Base-by-base conservation (phyloP, 2,888 invertebrate genomes). In the Pollenia labialis region DNA sequence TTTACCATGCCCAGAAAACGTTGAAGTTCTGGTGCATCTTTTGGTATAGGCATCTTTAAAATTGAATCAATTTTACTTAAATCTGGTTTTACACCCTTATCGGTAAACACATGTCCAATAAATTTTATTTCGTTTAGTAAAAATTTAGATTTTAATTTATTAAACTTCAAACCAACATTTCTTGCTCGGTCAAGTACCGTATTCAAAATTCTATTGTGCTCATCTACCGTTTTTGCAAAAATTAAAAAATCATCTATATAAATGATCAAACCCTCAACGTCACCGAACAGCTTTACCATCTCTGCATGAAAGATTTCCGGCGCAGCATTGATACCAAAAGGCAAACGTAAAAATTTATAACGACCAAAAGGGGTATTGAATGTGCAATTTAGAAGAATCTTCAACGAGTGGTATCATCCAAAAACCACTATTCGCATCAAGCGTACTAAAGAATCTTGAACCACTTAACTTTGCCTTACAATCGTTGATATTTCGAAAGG, bases 341-440 rank as follows among this genome's bases (percentile, higher is more conserved):
- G 86, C 18, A 88, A 50, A 16, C 81, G 69, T n/a, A 85, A 68
- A 77, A 87, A 88, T 50, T 64, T 46, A 58, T 81, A 89, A 11
- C 88, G 81, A 18, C 89, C 88, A 82, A 87, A 89, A 0, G 88
- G 88, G 8, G 89, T 88, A 40, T 83, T 86, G 50, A 89, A 88
- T 7, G 88, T 89, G 68, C 89, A 89, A 71, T 83, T 88, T 87
- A 4, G 88, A 77, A 42, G 88, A 88, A 72, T 87, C 52, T 75
- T 89, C 80, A 48, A 87, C 86, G 6, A 89, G 74, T 18, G 86
- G 88, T 6, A 89, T 75, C 85, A 88, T 88, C 79, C 88, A 89
- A 69, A 87, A 76, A 76, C 89, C 87, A 46, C 72, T 18, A 32
- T 72, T 72, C 6, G 72, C 58, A 23, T 72, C 58, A 18, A 32